Percentiles rank a stretch among this genome's conserved stretches.
Conservation (phyloP, 2,888 invertebrate genomes). For the Sinhomidia bicolor region DNA sequence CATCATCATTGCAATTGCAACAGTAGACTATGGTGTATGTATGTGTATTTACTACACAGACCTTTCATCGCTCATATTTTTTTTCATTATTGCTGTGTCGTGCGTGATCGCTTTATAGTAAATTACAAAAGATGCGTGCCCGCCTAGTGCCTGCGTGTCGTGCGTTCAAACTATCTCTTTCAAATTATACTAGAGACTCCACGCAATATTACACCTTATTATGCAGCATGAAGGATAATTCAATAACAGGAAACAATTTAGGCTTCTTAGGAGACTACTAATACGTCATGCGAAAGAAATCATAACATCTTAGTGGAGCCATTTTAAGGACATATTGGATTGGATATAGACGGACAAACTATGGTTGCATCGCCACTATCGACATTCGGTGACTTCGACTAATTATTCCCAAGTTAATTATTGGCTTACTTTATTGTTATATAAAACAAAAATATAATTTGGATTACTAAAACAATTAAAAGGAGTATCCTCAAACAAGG, state of each 20-base stretch:
- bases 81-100: conserved; percentile 8
- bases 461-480: too few species aligned
- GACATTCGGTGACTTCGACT: too few species aligned
- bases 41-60: neutral
- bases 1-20: conserved; percentile 18
- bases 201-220: conserved; percentile 21
- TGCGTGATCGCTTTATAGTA: conserved; percentile 35
- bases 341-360: too few species aligned
- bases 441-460: too few species aligned
- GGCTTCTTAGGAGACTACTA: neutral
- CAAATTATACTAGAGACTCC: conserved; percentile 1
- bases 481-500: too few species aligned
- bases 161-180: neutral
- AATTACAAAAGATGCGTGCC: neutral
- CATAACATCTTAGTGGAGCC: too few species aligned
- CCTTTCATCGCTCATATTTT: conserved; percentile 27
- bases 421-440: too few species aligned
- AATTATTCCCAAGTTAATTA: too few species aligned
- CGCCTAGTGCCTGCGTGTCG: neutral
- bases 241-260: conserved; percentile 23
- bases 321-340: too few species aligned
- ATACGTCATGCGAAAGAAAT: neutral
- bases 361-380: too few species aligned
- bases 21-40: neutral
- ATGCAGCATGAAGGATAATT: conserved; percentile 9